Percentiles rank a stretch among this genome's conserved stretches.
These are phyloP conservation scores for Apamea epomidion DNA, from an alignment of 2,888 invertebrate species.

Conservation along the genomic window DNA sequence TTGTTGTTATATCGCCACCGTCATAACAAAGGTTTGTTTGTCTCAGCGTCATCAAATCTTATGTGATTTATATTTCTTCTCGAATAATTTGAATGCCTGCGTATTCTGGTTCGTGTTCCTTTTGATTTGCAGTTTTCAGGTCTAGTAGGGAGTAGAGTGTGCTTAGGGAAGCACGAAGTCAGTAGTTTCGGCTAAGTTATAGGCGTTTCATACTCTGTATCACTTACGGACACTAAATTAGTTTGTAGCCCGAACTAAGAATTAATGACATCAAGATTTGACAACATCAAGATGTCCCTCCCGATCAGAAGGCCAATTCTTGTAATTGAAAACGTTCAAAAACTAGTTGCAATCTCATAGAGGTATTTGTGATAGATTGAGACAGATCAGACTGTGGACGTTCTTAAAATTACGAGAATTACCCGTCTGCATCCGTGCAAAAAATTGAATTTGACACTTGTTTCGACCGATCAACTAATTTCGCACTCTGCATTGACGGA, in stretches of 20 bases:
- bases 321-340: too few relatives aligned
- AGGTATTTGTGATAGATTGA: too few relatives aligned
- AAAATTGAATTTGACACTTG: too few relatives aligned
- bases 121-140: not conserved
- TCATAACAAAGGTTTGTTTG: conserved; percentile 9
- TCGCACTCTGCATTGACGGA: too few relatives aligned
- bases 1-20: not conserved
- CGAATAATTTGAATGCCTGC: not conserved
- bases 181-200: not conserved
- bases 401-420: too few relatives aligned
- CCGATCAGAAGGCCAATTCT: not conserved
- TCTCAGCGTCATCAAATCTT: conserved; percentile 13
- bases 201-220: not conserved
- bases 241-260: not conserved
- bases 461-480: too few relatives aligned
- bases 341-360: too few relatives aligned
- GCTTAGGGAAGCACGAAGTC: not conserved
- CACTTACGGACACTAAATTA: not conserved
- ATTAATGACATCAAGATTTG: not conserved
- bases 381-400: too few relatives aligned
- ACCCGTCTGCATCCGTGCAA: too few relatives aligned
- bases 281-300: not conserved
- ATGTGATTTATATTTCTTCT: not conserved
- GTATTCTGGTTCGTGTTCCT: not conserved
- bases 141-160: not conserved